Evolutionary conservation across 64 coral and sea anemone genomes (phyloP).

Genomic region (Pocillopora verrucosa): DNA sequence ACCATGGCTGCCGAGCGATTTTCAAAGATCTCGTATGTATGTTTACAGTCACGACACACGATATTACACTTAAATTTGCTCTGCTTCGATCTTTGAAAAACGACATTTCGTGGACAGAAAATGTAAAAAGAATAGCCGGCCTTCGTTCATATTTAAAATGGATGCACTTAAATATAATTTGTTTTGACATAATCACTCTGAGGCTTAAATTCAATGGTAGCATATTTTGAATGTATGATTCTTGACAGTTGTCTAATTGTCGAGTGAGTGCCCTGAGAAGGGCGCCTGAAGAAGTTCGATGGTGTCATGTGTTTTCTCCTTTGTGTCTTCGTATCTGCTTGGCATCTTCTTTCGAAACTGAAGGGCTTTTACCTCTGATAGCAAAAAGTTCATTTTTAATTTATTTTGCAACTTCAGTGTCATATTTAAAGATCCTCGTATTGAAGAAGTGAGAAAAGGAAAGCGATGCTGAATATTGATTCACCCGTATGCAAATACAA

Average conservation of each 20-base stretch:
- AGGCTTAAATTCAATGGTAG: neutral
- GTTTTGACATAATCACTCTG: neutral
- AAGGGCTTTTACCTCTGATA: neutral
- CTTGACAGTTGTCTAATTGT: constrained; percentile 5
- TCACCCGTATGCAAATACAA: constrained; percentile 14
- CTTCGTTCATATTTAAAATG: neutral
- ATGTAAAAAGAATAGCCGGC: neutral
- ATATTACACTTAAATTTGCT: neutral
- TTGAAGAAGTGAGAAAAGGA: neutral
- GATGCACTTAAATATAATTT: neutral
- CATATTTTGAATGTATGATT: neutral
- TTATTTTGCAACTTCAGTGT: neutral
- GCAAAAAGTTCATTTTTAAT: neutral
- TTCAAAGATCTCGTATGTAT: neutral
- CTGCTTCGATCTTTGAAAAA: neutral
- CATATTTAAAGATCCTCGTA: neutral
- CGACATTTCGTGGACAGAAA: neutral
- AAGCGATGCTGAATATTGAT: neutral
- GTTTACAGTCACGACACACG: neutral
- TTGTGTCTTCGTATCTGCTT: neutral
- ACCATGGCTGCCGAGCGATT: neutral
- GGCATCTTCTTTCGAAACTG: neutral
- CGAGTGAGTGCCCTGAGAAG: neutral
- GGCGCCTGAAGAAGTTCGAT: neutral
- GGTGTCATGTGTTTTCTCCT: neutral